Evolutionary conservation across 1,140 invertebrate species (phyloP).

Genomic region (Cataglyphis hispanica): DNA sequence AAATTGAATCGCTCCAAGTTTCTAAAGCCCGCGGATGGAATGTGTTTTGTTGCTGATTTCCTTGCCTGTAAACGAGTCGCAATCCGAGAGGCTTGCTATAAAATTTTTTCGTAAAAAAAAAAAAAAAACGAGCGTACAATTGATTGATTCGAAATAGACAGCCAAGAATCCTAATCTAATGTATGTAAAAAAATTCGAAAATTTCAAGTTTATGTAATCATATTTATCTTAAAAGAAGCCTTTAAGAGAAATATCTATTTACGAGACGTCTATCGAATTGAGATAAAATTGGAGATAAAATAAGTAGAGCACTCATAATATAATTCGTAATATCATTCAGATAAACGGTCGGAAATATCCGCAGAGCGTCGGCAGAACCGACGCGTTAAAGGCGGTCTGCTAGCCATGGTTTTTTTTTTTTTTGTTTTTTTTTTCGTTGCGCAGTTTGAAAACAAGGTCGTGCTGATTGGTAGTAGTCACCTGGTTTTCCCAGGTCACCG

Average conservation of each 20-base stretch:
- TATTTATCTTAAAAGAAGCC: background rate
- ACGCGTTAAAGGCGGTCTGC: constrained; percentile 41
- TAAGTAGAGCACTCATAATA: constrained; percentile 3
- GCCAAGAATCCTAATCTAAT: background rate
- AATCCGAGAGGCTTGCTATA: background rate
- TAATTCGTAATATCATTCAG: constrained; percentile 53
- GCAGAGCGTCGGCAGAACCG: constrained; percentile 12
- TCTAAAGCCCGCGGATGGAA: constrained; percentile 46
- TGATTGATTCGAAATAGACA: background rate
- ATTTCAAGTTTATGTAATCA: background rate
- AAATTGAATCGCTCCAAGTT: constrained; percentile 52
- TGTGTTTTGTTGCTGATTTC: constrained; percentile 57
- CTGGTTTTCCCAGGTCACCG: constrained; percentile 59
- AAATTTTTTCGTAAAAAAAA: background rate
- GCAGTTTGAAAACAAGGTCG: constrained; percentile 68
- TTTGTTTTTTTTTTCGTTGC: constrained; percentile 43
- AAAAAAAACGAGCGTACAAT: background rate
- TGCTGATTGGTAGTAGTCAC: constrained; percentile 69
- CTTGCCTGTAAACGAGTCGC: constrained; percentile 3
- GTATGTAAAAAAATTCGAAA: background rate
- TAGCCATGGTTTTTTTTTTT: constrained; percentile 38
- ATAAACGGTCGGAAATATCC: constrained; percentile 52
- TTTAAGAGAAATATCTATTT: constrained; percentile 15
- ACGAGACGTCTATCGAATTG: constrained; percentile 7
- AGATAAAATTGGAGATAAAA: background rate